Percentiles rank a stretch among this genome's conserved stretches.
Conservation (phyloP, 1,140 invertebrate species). For the Tetramorium parvispinum region DNA sequence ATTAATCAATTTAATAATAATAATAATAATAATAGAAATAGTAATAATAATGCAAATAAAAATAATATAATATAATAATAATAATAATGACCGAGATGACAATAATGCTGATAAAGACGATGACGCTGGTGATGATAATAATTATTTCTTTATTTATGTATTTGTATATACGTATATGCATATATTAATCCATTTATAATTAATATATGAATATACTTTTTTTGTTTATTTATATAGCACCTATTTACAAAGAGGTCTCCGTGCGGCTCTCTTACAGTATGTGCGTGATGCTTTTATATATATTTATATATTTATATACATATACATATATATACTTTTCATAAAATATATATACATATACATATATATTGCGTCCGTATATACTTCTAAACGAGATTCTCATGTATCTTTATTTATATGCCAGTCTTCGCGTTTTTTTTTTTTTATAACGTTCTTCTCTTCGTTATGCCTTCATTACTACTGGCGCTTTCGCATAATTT, state of each 20-base stretch:
- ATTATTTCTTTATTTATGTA: slow-evolving; percentile 72
- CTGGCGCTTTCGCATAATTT: slow-evolving; percentile 9
- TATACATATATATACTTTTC: slow-evolving; percentile 26
- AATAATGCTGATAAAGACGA: slow-evolving; percentile 61
- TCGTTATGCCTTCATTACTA: slow-evolving; percentile 16
- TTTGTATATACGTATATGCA: slow-evolving; percentile 70
- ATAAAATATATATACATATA: slow-evolving; percentile 27
- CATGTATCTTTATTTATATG: slow-evolving; percentile 47
- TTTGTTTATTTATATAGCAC: slow-evolving; percentile 80
- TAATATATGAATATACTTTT: slow-evolving; percentile 59
- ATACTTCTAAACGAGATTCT: slow-evolving; percentile 38
- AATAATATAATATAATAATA: slow-evolving; percentile 54
- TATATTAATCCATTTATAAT: slow-evolving; percentile 14
- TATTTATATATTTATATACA: slow-evolving; percentile 8
- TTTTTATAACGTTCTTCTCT: background rate
- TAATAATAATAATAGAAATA: slow-evolving; percentile 50
- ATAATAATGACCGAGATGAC: slow-evolving; percentile 50
- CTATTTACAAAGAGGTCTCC: slow-evolving; percentile 81
- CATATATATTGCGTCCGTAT: background rate
- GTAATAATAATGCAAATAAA: slow-evolving; percentile 50
- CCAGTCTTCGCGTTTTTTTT: slow-evolving; percentile 26
- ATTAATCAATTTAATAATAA: slow-evolving; percentile 71
- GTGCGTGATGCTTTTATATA: slow-evolving; percentile 39
- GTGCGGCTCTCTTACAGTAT: slow-evolving; percentile 69
- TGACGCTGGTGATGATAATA: slow-evolving; percentile 40